Evolutionary conservation across 23 tunicate genomes (phyloP).

Genomic region (Clavelina lepadiformis): DNA sequence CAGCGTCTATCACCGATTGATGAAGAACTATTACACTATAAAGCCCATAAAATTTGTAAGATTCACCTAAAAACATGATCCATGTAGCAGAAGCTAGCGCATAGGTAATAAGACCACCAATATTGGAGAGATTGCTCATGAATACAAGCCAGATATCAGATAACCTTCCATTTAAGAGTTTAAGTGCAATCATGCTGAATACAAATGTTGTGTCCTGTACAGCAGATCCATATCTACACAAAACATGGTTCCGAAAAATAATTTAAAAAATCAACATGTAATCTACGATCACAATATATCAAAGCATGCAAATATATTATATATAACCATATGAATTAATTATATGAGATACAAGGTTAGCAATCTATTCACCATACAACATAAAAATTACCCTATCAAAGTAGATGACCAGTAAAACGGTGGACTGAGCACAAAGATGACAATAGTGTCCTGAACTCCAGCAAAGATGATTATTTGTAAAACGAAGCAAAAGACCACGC

Average conservation of each 20-base stretch:
- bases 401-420: conserved; percentile 61
- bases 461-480: conserved; percentile 22
- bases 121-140: neutral
- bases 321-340: too few relatives aligned
- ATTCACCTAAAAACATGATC: neutral
- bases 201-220: neutral
- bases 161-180: neutral
- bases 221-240: conserved; percentile 2
- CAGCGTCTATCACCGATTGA: too few relatives aligned
- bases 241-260: too few relatives aligned
- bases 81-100: neutral
- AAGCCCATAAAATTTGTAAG: too few relatives aligned
- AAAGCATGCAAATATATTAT: too few relatives aligned
- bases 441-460: conserved; percentile 39
- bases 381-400: conserved; percentile 51
- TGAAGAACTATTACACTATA: too few relatives aligned
- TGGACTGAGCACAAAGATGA: conserved; percentile 45
- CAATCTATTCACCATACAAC: too few relatives aligned
- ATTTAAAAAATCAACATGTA: too few relatives aligned
- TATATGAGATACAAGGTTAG: too few relatives aligned
- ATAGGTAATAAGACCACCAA: neutral
- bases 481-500: conserved; percentile 33
- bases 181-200: neutral
- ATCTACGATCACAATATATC: too few relatives aligned
- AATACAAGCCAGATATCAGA: neutral